A percentile compares a stretch with the other conserved stretches of the same genome.
Evolutionary conservation across 2,797 vertebrate genomes (phyloP).

Genomic region (Pterois miles): DNA sequence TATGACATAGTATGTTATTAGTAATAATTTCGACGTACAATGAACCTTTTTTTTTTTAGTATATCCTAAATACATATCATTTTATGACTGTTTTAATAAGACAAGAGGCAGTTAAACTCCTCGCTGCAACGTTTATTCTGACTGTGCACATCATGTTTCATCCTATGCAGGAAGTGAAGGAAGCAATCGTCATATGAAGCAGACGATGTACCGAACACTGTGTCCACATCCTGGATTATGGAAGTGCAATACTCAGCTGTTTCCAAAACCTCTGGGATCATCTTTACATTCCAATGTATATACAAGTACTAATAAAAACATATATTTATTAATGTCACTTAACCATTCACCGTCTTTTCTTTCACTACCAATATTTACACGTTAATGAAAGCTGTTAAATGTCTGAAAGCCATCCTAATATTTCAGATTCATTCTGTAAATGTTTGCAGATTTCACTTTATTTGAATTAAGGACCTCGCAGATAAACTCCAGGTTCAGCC

Average conservation of each 20-base stretch:
- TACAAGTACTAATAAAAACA: constrained; percentile 58
- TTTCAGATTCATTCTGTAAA: not conserved
- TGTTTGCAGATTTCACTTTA: too few species aligned
- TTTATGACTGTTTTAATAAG: too few species aligned
- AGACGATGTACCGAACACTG: constrained; percentile 25
- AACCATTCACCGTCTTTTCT: not conserved
- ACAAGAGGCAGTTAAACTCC: too few species aligned
- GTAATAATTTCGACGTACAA: too few species aligned
- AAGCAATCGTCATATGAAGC: constrained; percentile 53
- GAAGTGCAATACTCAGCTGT: constrained; percentile 11
- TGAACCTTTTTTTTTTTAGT: too few species aligned
- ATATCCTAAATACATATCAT: too few species aligned
- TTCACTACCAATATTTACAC: not conserved
- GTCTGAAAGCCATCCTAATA: not conserved
- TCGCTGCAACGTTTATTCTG: not conserved
- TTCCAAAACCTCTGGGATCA: constrained; percentile 3
- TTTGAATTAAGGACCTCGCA: too few species aligned
- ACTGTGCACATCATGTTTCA: not conserved
- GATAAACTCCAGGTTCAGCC: too few species aligned
- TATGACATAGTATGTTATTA: too few species aligned
- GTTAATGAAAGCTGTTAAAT: not conserved
- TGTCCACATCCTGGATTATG: not conserved
- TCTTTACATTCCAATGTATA: constrained; percentile 49
- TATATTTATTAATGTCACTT: constrained; percentile 63
- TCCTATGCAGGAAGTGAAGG: constrained; percentile 79